Percentiles rank a stretch among this genome's conserved stretches.
These are phyloP conservation scores for Elgaria multicarinata DNA, from an alignment of 2,113 vertebrate species.

Conservation along the genomic window DNA sequence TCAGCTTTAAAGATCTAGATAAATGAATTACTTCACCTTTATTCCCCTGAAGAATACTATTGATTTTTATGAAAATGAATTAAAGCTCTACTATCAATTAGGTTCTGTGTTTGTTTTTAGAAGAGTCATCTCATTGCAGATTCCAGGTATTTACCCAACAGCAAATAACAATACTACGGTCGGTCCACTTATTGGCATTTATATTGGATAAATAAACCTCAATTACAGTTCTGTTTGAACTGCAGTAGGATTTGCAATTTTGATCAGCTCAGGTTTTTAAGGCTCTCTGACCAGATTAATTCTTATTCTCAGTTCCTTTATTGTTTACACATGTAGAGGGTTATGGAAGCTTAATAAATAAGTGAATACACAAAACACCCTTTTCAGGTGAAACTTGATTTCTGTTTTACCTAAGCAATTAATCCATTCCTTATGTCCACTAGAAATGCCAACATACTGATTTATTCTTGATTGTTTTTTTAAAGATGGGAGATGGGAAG, in stretches of 20 bases:
- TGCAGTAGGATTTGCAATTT: conserved; percentile 52
- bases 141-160: conserved; percentile 62
- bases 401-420: not conserved
- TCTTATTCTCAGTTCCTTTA: conserved; percentile 51
- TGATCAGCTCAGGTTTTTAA: conserved; percentile 54
- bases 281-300: conserved; percentile 51
- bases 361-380: conserved; percentile 9
- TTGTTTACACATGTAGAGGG: conserved; percentile 53
- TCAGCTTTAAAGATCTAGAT: conserved; percentile 67
- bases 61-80: conserved; percentile 75
- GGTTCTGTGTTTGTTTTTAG: conserved; percentile 46
- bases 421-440: not conserved
- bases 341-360: conserved; percentile 29
- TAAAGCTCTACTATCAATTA: conserved; percentile 71
- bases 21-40: conserved; percentile 71
- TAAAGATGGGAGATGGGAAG: not conserved
- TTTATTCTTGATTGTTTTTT: not conserved
- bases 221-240: conserved; percentile 67
- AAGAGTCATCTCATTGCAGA: conserved; percentile 46
- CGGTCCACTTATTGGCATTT: conserved; percentile 47
- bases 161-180: conserved; percentile 37
- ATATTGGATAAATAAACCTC: conserved; percentile 65
- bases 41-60: conserved; percentile 67
- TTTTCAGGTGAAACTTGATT: not conserved
- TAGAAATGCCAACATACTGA: not conserved